Percentiles rank a stretch among this genome's conserved stretches.
Evolutionary conservation across 2,888 invertebrate species (phyloP).

Genomic region (Calliphora vomitoria): DNA sequence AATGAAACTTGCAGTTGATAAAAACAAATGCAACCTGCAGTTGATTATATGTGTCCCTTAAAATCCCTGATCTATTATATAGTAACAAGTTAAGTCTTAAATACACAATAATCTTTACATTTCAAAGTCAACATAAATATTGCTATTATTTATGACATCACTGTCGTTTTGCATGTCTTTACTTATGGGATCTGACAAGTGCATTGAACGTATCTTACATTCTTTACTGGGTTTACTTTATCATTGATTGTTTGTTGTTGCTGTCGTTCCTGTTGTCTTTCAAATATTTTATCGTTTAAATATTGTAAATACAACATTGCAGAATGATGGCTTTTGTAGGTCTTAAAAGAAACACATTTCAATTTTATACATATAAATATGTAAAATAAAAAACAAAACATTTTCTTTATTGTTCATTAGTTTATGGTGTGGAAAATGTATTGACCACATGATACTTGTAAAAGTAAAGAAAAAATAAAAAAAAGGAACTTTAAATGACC

Average conservation of each 20-base stretch:
- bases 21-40: no score
- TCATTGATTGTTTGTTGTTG: conserved; percentile 25
- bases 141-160: conserved; percentile 27
- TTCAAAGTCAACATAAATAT: neutral
- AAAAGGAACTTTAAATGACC: conserved; percentile 27
- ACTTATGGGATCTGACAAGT: conserved; percentile 53
- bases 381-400: neutral
- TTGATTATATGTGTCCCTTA: no score
- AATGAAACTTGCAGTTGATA: no score
- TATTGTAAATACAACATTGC: neutral
- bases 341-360: conserved; percentile 11
- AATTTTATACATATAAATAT: no score
- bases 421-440: conserved; percentile 38
- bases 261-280: conserved; percentile 2
- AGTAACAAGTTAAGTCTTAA: no score
- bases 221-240: conserved; percentile 30
- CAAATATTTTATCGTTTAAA: conserved; percentile 34
- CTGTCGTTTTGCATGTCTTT: conserved; percentile 9
- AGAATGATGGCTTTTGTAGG: conserved; percentile 3
- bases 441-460: conserved; percentile 34
- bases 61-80: no score
- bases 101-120: no score
- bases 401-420: conserved; percentile 29
- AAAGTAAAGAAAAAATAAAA: neutral
- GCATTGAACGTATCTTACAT: conserved; percentile 59